Conservation (phyloP, 2,888 invertebrate genomes). For the Graphium colonna region DNA sequence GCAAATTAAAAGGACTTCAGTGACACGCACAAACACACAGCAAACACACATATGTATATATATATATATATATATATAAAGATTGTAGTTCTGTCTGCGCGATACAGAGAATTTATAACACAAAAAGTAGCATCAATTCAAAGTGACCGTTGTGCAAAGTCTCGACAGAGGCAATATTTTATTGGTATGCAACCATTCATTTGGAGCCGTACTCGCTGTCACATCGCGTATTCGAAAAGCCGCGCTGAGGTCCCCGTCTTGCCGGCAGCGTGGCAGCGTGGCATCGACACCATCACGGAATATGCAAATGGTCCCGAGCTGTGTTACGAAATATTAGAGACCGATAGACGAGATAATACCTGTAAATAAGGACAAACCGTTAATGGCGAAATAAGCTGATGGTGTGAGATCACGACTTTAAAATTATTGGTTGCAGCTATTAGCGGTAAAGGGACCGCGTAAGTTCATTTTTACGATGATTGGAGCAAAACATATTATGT, state of each 20-base stretch:
- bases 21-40: no score
- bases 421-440: constrained; percentile 57
- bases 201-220: constrained; percentile 10
- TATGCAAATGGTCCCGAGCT: constrained; percentile 71
- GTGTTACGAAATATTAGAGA: constrained; percentile 61
- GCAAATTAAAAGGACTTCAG: no score
- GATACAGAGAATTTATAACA: no score
- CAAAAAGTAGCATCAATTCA: no score
- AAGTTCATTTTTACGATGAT: constrained; percentile 32
- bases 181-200: constrained; percentile 10
- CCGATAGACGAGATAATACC: constrained; percentile 69
- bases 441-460: constrained; percentile 49
- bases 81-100: no score
- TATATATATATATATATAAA: no score
- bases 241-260: constrained; percentile 25
- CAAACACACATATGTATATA: no score
- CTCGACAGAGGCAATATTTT: constrained; percentile 12
- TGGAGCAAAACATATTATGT: constrained; percentile 25
- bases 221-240: constrained; percentile 13
- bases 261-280: constrained; percentile 36
- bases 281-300: constrained; percentile 56
- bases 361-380: constrained; percentile 72
- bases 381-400: constrained; percentile 70
- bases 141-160: constrained; percentile 14
- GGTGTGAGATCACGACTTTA: constrained; percentile 67